A percentile compares a stretch with the other conserved stretches of the same genome.
These are phyloP conservation scores for Micromys minutus DNA, from an alignment of 2,113 vertebrate genomes.

Conservation along the genomic window DNA sequence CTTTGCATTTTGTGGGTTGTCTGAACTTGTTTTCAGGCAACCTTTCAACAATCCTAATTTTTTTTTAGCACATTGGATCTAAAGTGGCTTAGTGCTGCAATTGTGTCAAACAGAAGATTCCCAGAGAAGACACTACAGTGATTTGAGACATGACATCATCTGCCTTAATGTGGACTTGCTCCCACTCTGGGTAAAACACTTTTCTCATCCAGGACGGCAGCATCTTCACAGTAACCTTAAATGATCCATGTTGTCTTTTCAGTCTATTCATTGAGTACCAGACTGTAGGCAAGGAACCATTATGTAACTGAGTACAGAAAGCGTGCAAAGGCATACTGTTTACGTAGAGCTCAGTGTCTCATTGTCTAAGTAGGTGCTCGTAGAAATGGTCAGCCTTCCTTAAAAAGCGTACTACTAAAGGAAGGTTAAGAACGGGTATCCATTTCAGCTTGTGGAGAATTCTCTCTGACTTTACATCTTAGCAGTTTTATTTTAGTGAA, in stretches of 20 bases:
- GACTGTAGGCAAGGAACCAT: not conserved
- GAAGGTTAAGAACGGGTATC: not conserved
- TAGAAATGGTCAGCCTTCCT: not conserved
- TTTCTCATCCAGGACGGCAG: not conserved
- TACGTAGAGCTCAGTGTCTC: not conserved
- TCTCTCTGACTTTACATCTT: not conserved
- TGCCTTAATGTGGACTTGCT: not conserved
- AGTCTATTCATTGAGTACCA: not conserved
- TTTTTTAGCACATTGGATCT: not conserved
- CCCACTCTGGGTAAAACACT: not conserved
- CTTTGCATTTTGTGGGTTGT: not conserved
- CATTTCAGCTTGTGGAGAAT: not conserved
- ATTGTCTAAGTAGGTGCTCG: not conserved
- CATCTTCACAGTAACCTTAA: not conserved
- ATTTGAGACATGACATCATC: not conserved
- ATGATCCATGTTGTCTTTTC: not conserved
- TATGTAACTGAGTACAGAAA: not conserved
- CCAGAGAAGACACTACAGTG: not conserved
- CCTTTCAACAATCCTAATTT: not conserved
- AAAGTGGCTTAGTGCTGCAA: not conserved
- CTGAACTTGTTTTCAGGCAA: constrained; percentile 8
- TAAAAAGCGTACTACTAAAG: not conserved
- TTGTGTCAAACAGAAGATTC: constrained; percentile 8
- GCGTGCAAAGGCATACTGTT: not conserved
- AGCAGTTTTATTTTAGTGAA: constrained; percentile 23